Evolutionary conservation across 2,888 invertebrate species (phyloP).

Genomic region (Acanthoscelides obtectus): DNA sequence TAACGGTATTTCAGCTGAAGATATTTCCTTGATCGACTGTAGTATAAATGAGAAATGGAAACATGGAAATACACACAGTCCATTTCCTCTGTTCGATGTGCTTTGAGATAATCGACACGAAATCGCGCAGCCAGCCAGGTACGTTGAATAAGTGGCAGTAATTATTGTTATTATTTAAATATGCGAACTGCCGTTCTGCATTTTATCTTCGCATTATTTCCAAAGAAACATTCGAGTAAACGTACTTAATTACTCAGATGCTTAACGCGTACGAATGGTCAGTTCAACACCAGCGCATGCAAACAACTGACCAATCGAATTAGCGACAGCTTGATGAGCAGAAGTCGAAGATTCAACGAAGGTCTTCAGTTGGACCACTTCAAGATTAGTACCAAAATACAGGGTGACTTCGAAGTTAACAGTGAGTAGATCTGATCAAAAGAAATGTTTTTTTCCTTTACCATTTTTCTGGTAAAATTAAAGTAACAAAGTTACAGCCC

Average conservation of each 20-base stretch:
- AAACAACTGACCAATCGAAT: neutral
- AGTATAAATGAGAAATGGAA: neutral
- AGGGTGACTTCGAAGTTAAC: too few relatives aligned
- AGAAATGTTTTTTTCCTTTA: too few relatives aligned
- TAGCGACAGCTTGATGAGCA: too few relatives aligned
- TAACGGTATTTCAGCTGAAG: too few relatives aligned
- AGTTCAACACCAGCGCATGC: neutral
- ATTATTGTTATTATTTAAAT: neutral
- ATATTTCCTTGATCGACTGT: neutral
- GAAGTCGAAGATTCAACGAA: too few relatives aligned
- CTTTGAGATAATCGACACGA: neutral
- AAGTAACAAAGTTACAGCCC: too few relatives aligned
- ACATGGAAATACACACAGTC: neutral
- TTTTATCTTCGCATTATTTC: neutral
- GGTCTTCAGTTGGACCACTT: too few relatives aligned
- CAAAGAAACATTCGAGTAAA: neutral
- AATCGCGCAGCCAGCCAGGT: neutral
- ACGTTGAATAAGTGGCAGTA: neutral
- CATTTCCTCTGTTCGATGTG: neutral
- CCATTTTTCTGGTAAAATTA: too few relatives aligned
- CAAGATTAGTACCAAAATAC: too few relatives aligned
- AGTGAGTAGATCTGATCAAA: too few relatives aligned
- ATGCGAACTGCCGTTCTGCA: neutral
- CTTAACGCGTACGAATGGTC: neutral
- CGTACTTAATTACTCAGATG: neutral